Conservation (phyloP, 2,888 invertebrate genomes). For the Yponomeuta sedellus region DNA sequence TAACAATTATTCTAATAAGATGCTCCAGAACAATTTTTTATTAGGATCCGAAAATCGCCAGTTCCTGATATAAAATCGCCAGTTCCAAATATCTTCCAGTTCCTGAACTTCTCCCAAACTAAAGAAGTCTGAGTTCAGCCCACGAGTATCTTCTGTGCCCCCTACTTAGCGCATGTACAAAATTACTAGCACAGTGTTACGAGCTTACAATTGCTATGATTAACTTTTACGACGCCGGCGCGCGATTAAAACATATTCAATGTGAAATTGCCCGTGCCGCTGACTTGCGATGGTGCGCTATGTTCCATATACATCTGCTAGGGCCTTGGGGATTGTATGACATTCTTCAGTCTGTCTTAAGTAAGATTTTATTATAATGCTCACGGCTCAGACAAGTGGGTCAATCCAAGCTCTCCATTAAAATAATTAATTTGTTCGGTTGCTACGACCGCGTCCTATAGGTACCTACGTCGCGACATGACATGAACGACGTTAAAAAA, state of each 20-base stretch:
- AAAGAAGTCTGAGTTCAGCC: not conserved
- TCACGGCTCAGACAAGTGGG: not conserved
- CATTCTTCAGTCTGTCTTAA: not conserved
- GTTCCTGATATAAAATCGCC: no score
- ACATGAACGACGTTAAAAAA: no score
- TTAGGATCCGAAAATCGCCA: no score
- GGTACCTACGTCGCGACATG: no score
- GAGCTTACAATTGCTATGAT: conserved; percentile 11
- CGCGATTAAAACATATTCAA: not conserved
- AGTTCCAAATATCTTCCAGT: no score
- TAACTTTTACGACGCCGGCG: conserved; percentile 4
- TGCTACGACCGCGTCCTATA: no score
- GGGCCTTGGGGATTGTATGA: not conserved
- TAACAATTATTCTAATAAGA: no score
- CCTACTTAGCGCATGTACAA: not conserved
- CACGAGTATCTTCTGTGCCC: not conserved
- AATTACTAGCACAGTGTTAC: not conserved
- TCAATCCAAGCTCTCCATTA: not conserved
- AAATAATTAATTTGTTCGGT: not conserved
- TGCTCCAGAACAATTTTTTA: no score
- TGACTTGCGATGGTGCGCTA: not conserved
- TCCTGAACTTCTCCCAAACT: not conserved
- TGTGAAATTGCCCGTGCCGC: not conserved
- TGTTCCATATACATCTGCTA: conserved; percentile 1
- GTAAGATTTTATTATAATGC: not conserved